Evolutionary conservation across 2,888 invertebrate genomes (phyloP), one percentile per base, ranked within the genome.

Genomic region (Panopea generosa): DNA sequence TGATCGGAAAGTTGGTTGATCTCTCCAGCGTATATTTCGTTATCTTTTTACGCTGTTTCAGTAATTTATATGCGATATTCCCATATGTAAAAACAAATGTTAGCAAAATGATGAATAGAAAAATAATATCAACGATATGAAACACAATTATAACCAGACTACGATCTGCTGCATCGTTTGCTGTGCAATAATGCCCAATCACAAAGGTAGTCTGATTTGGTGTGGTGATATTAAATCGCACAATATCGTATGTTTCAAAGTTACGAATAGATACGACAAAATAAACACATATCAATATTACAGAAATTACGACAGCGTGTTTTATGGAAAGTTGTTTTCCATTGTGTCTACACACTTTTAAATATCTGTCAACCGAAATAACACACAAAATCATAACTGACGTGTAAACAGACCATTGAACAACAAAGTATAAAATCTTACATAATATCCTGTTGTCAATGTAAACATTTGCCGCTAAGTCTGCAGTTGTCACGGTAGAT

Each of bases 121-220:
- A 22, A 7, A 49, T 20, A 1, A 52, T 49, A 29, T 77, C 76
- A 33, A 71, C 22, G 0, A 71, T 26, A 49, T 71, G 71, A 4
- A 67, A 67, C 11, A 57, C 40, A 9, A 57, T 45, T 0, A 71
- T 61, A 4, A 71, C 7, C 2, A 43, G 9, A n/a, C 59, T 45
- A n/a, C 67, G 57, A 24, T 63, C 56, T 20, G 50, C 24, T 9
- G 60, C 52, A 16, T 66, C 47, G 2, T 66, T 71, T 27, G 50
- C 68, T 14, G 76, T 77, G 16, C 76, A 77, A 27, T 77, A 77
- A 49, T 67, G 57, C 24, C 76, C 76, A 7, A n/a, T 45, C 16
- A 45, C 20, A 9, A 6, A 16, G 45, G 3, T 9, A 18, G 6
- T 45, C 3, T n/a, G 18, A 26, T 40, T 63, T 1, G n/a, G 16